These are phyloP conservation scores for Aegypius monachus DNA, from an alignment of 2,113 vertebrate species.

Conservation along the genomic window DNA sequence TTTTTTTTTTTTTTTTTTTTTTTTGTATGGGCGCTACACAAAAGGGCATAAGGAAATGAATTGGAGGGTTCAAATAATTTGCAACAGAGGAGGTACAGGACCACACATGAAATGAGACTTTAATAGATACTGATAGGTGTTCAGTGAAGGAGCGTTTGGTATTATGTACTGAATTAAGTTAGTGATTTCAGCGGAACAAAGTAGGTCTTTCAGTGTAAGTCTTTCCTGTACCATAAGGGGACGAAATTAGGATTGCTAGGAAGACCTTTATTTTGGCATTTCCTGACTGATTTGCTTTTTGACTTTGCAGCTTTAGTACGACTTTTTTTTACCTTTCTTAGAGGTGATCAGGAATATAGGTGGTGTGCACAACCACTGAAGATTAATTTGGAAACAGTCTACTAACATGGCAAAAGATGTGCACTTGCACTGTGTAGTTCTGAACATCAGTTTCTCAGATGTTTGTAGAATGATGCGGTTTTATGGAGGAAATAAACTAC, in stretches of 20 bases:
- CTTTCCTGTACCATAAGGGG: neutral
- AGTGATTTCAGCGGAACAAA: neutral
- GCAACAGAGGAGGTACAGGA: neutral
- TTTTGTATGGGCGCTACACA: neutral
- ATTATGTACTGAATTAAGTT: neutral
- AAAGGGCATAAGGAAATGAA: neutral
- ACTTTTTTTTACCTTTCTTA: neutral
- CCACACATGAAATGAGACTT: neutral
- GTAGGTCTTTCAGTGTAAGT: neutral
- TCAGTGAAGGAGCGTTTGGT: neutral
- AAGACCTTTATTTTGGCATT: neutral
- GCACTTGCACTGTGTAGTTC: neutral
- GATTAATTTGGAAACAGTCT: neutral
- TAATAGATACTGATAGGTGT: neutral
- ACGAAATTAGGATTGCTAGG: neutral
- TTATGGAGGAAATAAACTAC: neutral
- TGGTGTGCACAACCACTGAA: neutral
- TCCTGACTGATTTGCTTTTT: neutral
- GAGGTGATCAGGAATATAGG: neutral
- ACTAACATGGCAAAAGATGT: neutral
- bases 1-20: too few relatives aligned
- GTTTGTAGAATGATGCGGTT: neutral
- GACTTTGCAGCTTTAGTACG: neutral
- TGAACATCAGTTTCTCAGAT: neutral
- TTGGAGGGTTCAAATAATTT: neutral